Conservation (phyloP, 2,797 vertebrate genomes). For the Thunnus albacares region DNA sequence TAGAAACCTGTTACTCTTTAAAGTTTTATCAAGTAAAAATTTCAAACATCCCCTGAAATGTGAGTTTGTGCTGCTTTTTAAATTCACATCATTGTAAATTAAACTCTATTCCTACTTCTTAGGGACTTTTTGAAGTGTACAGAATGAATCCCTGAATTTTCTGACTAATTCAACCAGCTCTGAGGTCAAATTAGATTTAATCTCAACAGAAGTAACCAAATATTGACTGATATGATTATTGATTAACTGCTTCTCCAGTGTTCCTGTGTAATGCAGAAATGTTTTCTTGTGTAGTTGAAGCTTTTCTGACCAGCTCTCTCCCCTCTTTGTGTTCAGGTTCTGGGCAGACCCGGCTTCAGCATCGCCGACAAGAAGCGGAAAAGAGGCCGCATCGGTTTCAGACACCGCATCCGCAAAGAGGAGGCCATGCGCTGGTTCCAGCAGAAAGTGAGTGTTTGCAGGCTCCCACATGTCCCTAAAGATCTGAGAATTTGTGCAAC, state of each 20-base stretch:
- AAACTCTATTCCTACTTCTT: no score
- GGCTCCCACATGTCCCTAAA: accelerated
- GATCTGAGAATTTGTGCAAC: neutral
- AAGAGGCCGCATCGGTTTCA: conserved; percentile 95
- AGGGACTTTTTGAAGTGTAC: no score
- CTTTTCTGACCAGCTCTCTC: neutral
- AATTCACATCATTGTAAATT: no score
- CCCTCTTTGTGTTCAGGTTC: conserved; percentile 86
- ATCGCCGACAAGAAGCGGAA: conserved; percentile 98
- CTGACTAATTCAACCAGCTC: no score
- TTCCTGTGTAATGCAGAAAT: neutral
- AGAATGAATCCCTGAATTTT: no score
- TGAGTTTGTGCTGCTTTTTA: no score
- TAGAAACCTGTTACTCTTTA: no score
- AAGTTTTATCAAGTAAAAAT: no score
- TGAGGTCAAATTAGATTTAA: neutral
- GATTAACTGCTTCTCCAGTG: neutral
- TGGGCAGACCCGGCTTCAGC: conserved; percentile 98
- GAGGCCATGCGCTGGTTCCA: conserved; percentile 99
- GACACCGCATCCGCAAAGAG: conserved; percentile 98
- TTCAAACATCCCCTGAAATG: no score
- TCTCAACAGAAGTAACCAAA: no score
- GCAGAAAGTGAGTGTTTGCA: conserved; percentile 91
- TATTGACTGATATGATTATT: no score
- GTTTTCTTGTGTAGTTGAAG: neutral